These are phyloP conservation scores for Tiphia femorata DNA, from an alignment of 2,888 invertebrate genomes.

Conservation along the genomic window DNA sequence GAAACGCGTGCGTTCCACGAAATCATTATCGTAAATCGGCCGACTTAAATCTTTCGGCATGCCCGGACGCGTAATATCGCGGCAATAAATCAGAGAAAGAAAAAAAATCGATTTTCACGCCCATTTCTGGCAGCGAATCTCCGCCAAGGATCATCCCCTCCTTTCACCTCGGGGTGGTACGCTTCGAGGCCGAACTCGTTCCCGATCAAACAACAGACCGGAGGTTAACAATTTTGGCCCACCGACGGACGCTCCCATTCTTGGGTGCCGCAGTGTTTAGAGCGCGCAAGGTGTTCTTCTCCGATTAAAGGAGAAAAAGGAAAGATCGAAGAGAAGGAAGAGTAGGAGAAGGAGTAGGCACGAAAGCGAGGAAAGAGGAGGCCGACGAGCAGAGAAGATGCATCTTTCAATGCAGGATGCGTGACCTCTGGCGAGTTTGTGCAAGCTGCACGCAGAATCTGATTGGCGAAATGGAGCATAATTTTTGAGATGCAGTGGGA, in stretches of 20 bases:
- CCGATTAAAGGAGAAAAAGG: no score
- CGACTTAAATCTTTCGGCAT: background rate
- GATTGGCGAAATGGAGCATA: no score
- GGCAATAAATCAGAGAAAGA: background rate
- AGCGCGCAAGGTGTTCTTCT: slow-evolving; percentile 3
- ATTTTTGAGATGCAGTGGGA: no score
- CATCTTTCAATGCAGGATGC: background rate
- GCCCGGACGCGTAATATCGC: background rate
- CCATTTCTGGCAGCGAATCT: background rate
- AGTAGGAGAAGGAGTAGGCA: no score
- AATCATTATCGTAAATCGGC: background rate
- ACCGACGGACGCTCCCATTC: slow-evolving; percentile 2
- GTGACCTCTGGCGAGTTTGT: background rate
- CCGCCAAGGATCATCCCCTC: background rate
- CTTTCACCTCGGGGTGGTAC: background rate
- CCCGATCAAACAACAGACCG: slow-evolving; percentile 1
- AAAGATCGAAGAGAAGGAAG: no score
- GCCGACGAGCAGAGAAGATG: no score
- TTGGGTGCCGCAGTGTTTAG: background rate
- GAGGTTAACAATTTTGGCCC: background rate
- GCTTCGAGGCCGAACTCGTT: background rate
- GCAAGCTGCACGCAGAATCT: no score
- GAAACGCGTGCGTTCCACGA: no score
- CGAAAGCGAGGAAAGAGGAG: background rate
- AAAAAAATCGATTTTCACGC: background rate